Evolutionary conservation across 2,888 invertebrate species (phyloP).

Genomic region (Patella ulyssiponensis): DNA sequence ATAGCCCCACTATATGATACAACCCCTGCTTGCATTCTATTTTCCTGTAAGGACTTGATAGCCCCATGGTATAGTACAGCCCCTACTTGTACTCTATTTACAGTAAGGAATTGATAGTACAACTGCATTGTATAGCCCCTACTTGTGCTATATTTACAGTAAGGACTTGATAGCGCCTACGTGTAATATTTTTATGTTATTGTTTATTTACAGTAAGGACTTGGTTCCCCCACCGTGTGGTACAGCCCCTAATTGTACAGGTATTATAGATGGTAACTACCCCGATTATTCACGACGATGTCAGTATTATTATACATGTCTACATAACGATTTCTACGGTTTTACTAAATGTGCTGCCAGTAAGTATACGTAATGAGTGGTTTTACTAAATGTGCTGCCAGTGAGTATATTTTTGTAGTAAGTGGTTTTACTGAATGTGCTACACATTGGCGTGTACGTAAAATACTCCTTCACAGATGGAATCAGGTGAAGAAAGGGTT

Average conservation of each 20-base stretch:
- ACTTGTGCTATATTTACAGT: slow-evolving; percentile 43
- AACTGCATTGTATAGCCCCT: slow-evolving; percentile 45
- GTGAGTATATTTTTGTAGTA: no score
- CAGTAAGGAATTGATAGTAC: neutral
- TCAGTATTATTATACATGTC: slow-evolving; percentile 45
- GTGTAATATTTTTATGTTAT: neutral
- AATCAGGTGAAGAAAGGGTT: no score
- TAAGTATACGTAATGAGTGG: slow-evolving; percentile 23
- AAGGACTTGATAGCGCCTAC: no score
- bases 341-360: slow-evolving; percentile 47
- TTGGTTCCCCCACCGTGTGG: slow-evolving; percentile 45
- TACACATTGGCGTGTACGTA: no score
- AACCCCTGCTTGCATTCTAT: slow-evolving; percentile 1
- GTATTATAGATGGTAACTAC: slow-evolving; percentile 47
- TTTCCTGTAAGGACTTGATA: slow-evolving; percentile 33
- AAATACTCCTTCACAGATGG: no score
- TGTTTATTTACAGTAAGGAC: slow-evolving; percentile 26
- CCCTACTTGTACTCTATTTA: slow-evolving; percentile 44
- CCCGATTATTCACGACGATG: slow-evolving; percentile 37
- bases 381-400: no score
- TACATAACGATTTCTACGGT: slow-evolving; percentile 43
- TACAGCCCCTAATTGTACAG: slow-evolving; percentile 49
- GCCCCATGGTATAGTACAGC: slow-evolving; percentile 44
- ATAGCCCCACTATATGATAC: no score
- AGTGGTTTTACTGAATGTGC: no score